Conservation (phyloP, 2,888 invertebrate genomes). For the Cordylochernes scorpioides region DNA sequence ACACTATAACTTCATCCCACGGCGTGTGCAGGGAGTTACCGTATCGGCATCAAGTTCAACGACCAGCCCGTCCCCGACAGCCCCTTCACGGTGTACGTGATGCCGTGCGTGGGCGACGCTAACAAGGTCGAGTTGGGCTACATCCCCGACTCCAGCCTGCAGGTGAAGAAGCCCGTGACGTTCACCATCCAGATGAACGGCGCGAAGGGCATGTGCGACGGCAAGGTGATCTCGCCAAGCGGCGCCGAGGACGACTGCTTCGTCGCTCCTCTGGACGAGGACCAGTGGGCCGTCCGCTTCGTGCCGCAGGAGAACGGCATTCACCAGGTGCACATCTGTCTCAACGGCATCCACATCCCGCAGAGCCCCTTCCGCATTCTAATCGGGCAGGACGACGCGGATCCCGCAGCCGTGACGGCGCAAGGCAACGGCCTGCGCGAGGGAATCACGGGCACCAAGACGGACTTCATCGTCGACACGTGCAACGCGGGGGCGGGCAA, state of each 20-base stretch:
- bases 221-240: conserved; percentile 41
- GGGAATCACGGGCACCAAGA: conserved; percentile 38
- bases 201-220: conserved; percentile 43
- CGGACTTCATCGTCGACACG: conserved; percentile 86
- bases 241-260: conserved; percentile 88
- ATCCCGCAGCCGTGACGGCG: conserved; percentile 78
- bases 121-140: conserved; percentile 69
- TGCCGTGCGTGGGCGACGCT: conserved; percentile 76
- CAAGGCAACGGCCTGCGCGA: conserved; percentile 54
- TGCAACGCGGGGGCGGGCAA: conserved; percentile 83
- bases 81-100: conserved; percentile 79
- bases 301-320: conserved; percentile 84
- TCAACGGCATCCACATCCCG: conserved; percentile 77
- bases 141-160: conserved; percentile 42
- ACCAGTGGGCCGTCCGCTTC: conserved; percentile 48
- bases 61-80: conserved; percentile 97
- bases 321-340: conserved; percentile 66
- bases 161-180: conserved; percentile 63
- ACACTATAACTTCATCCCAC: no score
- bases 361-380: conserved; percentile 80
- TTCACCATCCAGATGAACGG: conserved; percentile 87
- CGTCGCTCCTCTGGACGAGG: conserved; percentile 69
- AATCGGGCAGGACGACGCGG: conserved; percentile 68
- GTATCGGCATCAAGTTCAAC: conserved; percentile 90
- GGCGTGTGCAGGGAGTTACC: conserved; percentile 58